These are phyloP conservation scores for Gadus chalcogrammus DNA, from an alignment of 2,113 vertebrate genomes.

Conservation along the genomic window DNA sequence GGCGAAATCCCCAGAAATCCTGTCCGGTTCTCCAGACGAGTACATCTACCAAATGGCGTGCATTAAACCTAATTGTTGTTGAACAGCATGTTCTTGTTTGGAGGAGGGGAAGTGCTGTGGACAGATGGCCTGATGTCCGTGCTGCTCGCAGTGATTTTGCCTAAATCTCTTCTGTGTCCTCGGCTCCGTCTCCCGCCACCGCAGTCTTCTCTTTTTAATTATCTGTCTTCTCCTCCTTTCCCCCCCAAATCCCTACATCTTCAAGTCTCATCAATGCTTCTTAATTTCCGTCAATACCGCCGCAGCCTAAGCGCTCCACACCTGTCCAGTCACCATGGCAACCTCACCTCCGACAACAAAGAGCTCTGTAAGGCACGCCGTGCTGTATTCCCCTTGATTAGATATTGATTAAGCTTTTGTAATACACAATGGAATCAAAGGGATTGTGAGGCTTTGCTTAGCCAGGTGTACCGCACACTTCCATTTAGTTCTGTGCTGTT, in stretches of 20 bases:
- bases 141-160: slow-evolving; percentile 41
- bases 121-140: slow-evolving; percentile 13
- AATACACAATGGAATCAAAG: slow-evolving; percentile 78
- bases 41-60: neutral
- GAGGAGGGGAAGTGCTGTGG: slow-evolving; percentile 4
- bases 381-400: slow-evolving; percentile 75
- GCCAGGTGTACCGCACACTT: slow-evolving; percentile 62
- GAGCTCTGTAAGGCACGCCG: slow-evolving; percentile 68
- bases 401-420: slow-evolving; percentile 82
- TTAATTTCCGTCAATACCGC: slow-evolving; percentile 73
- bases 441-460: slow-evolving; percentile 68
- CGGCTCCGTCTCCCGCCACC: slow-evolving; percentile 18
- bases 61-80: slow-evolving; percentile 1
- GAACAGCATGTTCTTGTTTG: neutral
- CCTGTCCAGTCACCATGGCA: slow-evolving; percentile 71
- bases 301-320: slow-evolving; percentile 63
- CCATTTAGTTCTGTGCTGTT: slow-evolving; percentile 71
- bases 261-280: slow-evolving; percentile 70
- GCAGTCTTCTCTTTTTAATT: slow-evolving; percentile 20
- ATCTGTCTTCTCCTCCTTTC: slow-evolving; percentile 9
- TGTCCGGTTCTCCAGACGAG: neutral
- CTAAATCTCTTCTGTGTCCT: slow-evolving; percentile 31
- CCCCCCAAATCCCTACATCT: slow-evolving; percentile 61
- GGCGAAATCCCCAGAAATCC: neutral
- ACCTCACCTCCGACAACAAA: slow-evolving; percentile 75